phyloP scores from a whole-genome alignment of 2,888 invertebrate species.

The Rapana venosa region DNA sequence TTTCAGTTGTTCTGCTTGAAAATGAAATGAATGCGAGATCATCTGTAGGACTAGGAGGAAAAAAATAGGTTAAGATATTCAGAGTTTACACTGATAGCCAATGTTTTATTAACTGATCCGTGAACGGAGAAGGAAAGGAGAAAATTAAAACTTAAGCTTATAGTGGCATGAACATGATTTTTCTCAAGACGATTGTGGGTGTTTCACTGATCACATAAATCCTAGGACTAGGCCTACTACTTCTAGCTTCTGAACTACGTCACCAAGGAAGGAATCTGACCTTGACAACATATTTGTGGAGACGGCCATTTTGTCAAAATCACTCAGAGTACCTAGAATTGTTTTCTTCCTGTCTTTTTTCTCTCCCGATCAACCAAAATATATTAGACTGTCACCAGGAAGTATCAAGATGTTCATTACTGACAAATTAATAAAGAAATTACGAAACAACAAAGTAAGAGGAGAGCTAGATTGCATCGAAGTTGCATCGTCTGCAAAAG shows the following conservation, averaged over 20 bases:
- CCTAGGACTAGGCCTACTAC: too few relatives aligned
- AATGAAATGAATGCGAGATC: too few relatives aligned
- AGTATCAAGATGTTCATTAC: not conserved
- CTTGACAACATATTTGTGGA: constrained; percentile 26
- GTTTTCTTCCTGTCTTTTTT: not conserved
- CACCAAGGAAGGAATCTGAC: constrained; percentile 36
- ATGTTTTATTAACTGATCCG: too few relatives aligned
- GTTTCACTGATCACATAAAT: too few relatives aligned
- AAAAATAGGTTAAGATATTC: too few relatives aligned
- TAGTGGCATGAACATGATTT: too few relatives aligned
- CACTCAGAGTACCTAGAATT: not conserved
- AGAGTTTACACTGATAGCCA: too few relatives aligned
- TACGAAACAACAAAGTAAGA: not conserved
- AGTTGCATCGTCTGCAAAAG: constrained; percentile 36
- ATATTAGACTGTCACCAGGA: not conserved
- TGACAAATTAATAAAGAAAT: not conserved
- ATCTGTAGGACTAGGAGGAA: too few relatives aligned
- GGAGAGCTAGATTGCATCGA: not conserved
- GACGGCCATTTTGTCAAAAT: constrained; percentile 39
- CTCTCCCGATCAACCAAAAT: not conserved
- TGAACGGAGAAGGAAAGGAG: too few relatives aligned
- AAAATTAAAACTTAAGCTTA: too few relatives aligned
- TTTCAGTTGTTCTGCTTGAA: too few relatives aligned
- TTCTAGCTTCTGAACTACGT: not conserved
- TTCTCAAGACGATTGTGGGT: too few relatives aligned